Conservation (phyloP, 2,797 vertebrate species). For the Fistularia commersonii region DNA sequence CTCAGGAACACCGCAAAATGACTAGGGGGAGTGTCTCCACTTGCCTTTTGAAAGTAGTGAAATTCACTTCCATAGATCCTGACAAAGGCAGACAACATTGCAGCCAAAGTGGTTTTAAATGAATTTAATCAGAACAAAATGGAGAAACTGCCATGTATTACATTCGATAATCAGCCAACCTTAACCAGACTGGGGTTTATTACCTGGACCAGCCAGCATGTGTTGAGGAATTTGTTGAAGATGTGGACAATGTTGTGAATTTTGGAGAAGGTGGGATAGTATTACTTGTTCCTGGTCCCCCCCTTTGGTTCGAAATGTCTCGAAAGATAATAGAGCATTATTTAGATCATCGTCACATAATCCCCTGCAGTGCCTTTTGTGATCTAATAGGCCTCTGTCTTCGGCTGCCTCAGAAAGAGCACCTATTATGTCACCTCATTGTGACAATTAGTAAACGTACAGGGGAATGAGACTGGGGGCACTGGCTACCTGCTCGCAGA, state of each 20-base stretch:
- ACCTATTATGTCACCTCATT: constrained; percentile 75
- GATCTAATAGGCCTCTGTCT: constrained; percentile 44
- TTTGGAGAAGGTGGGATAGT: constrained; percentile 12
- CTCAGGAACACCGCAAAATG: too few species aligned
- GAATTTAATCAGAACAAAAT: too few species aligned
- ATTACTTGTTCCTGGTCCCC: constrained; percentile 4
- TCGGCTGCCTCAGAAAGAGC: constrained; percentile 46
- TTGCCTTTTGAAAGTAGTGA: too few species aligned
- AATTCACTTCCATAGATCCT: too few species aligned
- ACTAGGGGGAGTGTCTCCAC: too few species aligned
- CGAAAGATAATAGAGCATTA: constrained; percentile 40
- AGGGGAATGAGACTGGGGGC: constrained; percentile 57
- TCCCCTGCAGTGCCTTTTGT: constrained; percentile 32
- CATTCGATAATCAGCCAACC: too few species aligned
- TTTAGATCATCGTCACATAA: constrained; percentile 47
- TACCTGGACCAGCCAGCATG: not conserved
- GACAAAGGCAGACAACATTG: too few species aligned
- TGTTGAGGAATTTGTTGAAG: not conserved
- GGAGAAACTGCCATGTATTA: too few species aligned
- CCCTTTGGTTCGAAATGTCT: constrained; percentile 23
- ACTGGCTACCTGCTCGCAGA: constrained; percentile 72
- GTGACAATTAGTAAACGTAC: constrained; percentile 63
- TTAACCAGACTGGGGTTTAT: too few species aligned
- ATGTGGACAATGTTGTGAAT: constrained; percentile 1
- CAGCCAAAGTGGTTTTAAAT: too few species aligned